phyloP scores from a whole-genome alignment of 2,113 vertebrate genomes.

The Donacobius atricapilla region DNA sequence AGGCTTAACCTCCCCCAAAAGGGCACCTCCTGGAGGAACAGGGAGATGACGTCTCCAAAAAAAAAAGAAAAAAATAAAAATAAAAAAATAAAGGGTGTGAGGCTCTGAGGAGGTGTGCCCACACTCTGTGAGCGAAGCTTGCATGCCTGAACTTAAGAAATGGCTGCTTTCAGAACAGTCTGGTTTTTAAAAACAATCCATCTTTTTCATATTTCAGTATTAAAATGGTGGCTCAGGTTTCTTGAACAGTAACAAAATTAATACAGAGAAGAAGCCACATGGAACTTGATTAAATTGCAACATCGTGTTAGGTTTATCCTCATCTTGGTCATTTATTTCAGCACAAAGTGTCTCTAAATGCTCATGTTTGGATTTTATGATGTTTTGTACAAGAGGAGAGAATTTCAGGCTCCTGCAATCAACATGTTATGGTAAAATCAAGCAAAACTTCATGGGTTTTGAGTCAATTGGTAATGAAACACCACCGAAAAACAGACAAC shows the following conservation, averaged over 20 bases:
- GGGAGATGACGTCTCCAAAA: background rate
- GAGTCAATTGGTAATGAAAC: background rate
- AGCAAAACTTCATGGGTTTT: background rate
- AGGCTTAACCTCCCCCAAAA: background rate
- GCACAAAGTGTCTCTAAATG: background rate
- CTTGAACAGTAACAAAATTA: background rate
- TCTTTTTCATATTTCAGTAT: background rate
- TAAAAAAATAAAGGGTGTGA: background rate
- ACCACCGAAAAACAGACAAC: background rate
- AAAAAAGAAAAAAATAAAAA: background rate
- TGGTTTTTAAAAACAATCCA: background rate
- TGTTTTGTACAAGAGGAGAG: background rate
- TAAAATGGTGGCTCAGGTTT: background rate
- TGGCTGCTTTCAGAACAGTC: background rate
- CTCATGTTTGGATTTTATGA: background rate
- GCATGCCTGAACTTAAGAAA: background rate
- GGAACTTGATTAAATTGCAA: background rate
- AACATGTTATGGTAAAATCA: background rate
- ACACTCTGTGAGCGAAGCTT: background rate
- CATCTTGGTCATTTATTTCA: background rate
- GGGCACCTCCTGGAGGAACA: background rate
- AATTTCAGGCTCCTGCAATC: background rate
- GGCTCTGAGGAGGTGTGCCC: background rate
- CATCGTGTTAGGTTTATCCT: background rate
- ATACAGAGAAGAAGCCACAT: background rate